Evolutionary conservation across 1,140 invertebrate species (phyloP).

Genomic region (Parapsyche elsis): DNA sequence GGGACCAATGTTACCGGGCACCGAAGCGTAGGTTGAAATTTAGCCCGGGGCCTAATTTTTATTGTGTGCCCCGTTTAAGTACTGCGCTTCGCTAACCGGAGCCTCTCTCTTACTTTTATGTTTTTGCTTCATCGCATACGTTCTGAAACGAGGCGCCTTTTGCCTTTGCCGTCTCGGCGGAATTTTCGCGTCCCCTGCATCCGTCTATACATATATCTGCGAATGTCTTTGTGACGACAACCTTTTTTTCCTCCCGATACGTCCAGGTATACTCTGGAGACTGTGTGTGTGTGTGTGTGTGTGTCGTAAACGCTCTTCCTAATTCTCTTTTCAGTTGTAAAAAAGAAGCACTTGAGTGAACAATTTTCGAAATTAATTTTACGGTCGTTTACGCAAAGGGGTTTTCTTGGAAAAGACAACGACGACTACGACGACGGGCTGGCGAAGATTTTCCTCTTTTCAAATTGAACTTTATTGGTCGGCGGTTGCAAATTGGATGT

Average conservation of each 20-base stretch:
- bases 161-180: slow-evolving; percentile 39
- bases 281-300: not conserved
- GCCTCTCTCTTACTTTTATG: slow-evolving; percentile 44
- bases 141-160: slow-evolving; percentile 43
- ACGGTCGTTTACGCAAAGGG: slow-evolving; percentile 52
- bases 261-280: not conserved
- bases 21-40: slow-evolving; percentile 7
- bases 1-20: slow-evolving; percentile 14
- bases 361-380: slow-evolving; percentile 55
- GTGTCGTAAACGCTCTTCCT: slow-evolving; percentile 29
- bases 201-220: not conserved
- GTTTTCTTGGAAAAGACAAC: not conserved
- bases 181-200: slow-evolving; percentile 25
- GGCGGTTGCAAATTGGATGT: slow-evolving; percentile 42
- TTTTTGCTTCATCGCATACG: slow-evolving; percentile 56
- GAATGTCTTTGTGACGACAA: not conserved
- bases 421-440: slow-evolving; percentile 13
- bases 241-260: not conserved
- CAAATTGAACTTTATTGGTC: slow-evolving; percentile 46
- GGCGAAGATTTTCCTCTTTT: slow-evolving; percentile 45
- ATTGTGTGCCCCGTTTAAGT: slow-evolving; percentile 51
- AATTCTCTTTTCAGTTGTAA: slow-evolving; percentile 53
- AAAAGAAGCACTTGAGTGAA: slow-evolving; percentile 51
- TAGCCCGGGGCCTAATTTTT: slow-evolving; percentile 50
- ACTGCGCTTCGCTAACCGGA: slow-evolving; percentile 35